Base-by-base conservation (phyloP, 1,140 invertebrate species). In the Lethrus apterus region DNA sequence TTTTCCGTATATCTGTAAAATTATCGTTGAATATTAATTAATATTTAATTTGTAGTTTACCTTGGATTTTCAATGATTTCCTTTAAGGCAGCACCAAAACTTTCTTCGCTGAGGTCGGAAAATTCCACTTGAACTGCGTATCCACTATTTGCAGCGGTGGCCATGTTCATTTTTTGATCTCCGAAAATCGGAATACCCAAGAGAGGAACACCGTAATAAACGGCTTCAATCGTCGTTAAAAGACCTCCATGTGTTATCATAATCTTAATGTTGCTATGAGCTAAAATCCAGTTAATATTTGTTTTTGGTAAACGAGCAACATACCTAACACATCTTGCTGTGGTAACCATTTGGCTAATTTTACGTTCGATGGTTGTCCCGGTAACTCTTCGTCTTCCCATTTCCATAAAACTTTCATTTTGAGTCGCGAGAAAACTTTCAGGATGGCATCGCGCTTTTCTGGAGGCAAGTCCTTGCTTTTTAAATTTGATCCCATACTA, bases 311-410 rank as follows among this genome's bases (percentile, higher is more conserved):
- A 54, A 24, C 5, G 8, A 19, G n/a, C n/a, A 3, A 38, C 43
- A 63, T 63, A 72, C 75, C 75, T 49, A 81, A 62, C 44, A 81
- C 56, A 56, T 79, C 74, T 50, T 76, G 74, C 53, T 81, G 79
- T 10, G 79, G 77, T 35, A 79, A 66, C 79, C 79, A 76, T 19
- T 59, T 59, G 2, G 61, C 52, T 5, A 70, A 49, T 17, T 67
- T 65, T 1, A 79, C 68, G 57, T 79, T 77, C 1, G 65, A 55
- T 7, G 75, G 68, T 54, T 64, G 57, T 17, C 70, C 65, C 11
- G 67, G 55, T 19, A 69, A 58, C 2, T 64, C 63, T 2, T 69
- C 66, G 17, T 72, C 68, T 36, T 71, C 72, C 50, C 71, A 77
- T 59, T 77, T 79, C 74, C 75, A 79, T n/a, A 80, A 52, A 7